A percentile compares a stretch with the other conserved stretches of the same genome.
These are phyloP conservation scores for Folsomia candida DNA, from an alignment of 2,888 invertebrate species.

Conservation along the genomic window DNA sequence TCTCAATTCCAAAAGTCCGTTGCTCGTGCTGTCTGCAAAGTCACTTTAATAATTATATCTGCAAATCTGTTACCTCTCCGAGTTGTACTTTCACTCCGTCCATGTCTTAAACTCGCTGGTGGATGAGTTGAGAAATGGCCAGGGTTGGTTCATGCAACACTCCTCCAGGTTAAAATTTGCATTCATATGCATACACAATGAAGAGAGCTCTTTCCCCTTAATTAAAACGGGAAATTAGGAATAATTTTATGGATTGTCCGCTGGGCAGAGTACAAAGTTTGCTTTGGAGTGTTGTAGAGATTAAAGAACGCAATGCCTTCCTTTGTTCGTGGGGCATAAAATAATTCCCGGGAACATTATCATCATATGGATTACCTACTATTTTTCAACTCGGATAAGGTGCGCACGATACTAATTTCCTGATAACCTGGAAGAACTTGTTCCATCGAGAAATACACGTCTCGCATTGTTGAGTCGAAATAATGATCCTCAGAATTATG, in stretches of 20 bases:
- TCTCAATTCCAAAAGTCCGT: neutral
- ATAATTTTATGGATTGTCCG: neutral
- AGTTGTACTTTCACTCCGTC: neutral
- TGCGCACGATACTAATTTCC: no score
- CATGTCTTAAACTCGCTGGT: neutral
- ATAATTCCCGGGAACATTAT: no score
- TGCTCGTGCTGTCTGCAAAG: neutral
- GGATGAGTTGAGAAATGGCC: neutral
- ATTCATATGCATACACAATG: slow-evolving; percentile 6
- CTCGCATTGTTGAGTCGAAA: no score
- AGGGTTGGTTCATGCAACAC: neutral
- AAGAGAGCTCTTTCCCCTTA: neutral
- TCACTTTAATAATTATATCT: slow-evolving; percentile 5
- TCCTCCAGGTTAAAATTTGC: neutral
- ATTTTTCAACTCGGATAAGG: no score
- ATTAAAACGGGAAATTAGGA: slow-evolving; percentile 5
- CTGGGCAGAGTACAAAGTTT: no score
- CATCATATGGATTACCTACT: no score
- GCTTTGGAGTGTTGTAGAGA: no score
- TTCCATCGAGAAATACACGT: no score
- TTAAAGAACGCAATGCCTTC: no score
- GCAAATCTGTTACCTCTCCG: neutral
- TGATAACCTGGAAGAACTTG: no score
- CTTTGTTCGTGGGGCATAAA: no score
- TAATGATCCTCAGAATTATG: no score